Evolutionary conservation across 2,797 vertebrate genomes (phyloP).

Genomic region (Tympanoctomys barrerae): DNA sequence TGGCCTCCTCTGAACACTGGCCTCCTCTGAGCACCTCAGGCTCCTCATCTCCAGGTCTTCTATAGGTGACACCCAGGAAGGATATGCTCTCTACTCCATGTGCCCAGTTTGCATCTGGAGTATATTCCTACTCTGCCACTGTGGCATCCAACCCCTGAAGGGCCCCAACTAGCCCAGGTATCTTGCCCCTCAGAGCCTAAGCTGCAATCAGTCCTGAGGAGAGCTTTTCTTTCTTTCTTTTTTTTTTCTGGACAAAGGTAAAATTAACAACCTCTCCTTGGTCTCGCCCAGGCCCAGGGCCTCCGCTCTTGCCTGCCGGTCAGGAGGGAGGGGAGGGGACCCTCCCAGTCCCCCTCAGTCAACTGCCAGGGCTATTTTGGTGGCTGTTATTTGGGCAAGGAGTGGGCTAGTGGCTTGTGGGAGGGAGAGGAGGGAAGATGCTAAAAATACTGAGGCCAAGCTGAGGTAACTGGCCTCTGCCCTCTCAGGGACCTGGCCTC

Average conservation of each 20-base stretch:
- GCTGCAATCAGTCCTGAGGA: neutral
- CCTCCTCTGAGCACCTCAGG: neutral
- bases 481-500: neutral
- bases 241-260: conserved; percentile 94
- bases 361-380: conserved; percentile 83
- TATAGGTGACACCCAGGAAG: neutral
- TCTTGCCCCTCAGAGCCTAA: neutral
- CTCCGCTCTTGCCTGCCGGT: conserved; percentile 69
- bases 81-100: neutral
- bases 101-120: no score
- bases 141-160: neutral
- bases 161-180: neutral
- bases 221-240: conserved; percentile 67
- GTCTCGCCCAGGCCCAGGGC: conserved; percentile 85
- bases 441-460: conserved; percentile 80
- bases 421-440: conserved; percentile 67
- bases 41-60: neutral
- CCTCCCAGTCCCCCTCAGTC: conserved; percentile 78
- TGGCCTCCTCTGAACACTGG: neutral
- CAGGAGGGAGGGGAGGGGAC: conserved; percentile 82
- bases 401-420: conserved; percentile 81
- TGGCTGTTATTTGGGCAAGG: conserved; percentile 86
- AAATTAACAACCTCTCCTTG: conserved; percentile 90
- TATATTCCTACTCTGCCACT: neutral
- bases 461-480: conserved; percentile 61